Evolutionary conservation across 2,113 vertebrate genomes (phyloP).

Genomic region (Cyphomyrus discorhynchus): DNA sequence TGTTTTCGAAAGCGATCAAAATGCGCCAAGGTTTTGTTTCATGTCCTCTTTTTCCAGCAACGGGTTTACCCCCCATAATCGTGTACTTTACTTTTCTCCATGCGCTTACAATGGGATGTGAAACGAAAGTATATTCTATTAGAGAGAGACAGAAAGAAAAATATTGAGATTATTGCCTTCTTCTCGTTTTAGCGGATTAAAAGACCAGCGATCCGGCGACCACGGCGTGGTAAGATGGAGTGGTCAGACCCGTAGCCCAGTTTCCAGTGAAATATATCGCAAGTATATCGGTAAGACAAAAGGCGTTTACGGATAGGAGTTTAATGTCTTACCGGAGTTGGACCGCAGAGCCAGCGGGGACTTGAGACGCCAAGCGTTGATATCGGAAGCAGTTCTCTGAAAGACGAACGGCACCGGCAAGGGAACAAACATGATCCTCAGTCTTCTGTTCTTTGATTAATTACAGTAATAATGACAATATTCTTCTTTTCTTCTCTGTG

Average conservation of each 20-base stretch:
- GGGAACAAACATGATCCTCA: conserved; percentile 65
- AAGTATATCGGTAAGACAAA: conserved; percentile 1
- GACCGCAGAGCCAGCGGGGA: conserved; percentile 69
- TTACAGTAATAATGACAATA: conserved; percentile 33
- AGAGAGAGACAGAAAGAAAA: background rate
- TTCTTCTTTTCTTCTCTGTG: conserved; percentile 36
- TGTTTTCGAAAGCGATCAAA: conserved; percentile 11
- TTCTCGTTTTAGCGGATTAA: conserved; percentile 7
- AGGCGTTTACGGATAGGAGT: background rate
- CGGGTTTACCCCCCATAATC: background rate
- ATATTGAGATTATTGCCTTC: background rate
- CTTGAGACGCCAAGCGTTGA: conserved; percentile 75
- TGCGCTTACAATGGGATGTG: background rate
- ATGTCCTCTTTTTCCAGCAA: background rate
- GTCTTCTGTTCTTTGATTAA: conserved; percentile 50
- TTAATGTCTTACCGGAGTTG: conserved; percentile 64
- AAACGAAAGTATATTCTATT: conserved; percentile 4
- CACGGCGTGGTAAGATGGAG: conserved; percentile 41
- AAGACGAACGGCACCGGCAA: conserved; percentile 72
- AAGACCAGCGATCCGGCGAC: conserved; percentile 30
- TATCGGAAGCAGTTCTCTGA: conserved; percentile 74
- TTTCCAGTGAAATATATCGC: conserved; percentile 33
- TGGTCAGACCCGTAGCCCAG: conserved; percentile 36
- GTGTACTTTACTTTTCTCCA: conserved; percentile 11
- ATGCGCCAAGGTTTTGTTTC: conserved; percentile 8